Base-by-base conservation (phyloP, 1,140 invertebrate species). In the Drosophila novamexicana region DNA sequence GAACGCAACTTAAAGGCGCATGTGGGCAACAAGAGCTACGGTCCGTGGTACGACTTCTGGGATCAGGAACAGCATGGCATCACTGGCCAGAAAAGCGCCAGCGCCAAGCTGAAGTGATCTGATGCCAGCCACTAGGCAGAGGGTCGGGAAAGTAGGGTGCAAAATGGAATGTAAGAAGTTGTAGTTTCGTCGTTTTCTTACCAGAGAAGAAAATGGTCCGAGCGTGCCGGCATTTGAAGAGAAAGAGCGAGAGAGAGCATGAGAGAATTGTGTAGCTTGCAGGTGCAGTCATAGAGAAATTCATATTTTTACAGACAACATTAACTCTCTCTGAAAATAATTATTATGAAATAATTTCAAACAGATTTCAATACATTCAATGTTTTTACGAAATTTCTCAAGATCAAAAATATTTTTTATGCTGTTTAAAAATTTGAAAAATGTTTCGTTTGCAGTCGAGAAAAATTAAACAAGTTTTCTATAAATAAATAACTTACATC, bases 11-110 rank as follows among this genome's bases (percentile, higher is more conserved):
- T 79, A 2, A 78, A 81, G 58, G 65, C 76, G 50, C 64, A 86
- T 65, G 88, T 50, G 90, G 91, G 52, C 75, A 92, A 74, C 37
- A 96, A 96, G 76, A 96, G 96, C 67, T 97, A 96, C 90, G 96
- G 96, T 1, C 96, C 96, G 0, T 98, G 97, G 97, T 97, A 97
- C 82, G 96, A 97, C 92, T 94, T 97, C 42, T 97, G 96, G 96
- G 96, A 95, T 71, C 91, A 91, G 70, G 77, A 91, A 32, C 86
- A 90, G 50, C 90, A 91, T 29, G 76, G 82, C 22, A 75, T 90
- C n/a, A 42, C 78, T 12, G 77, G 73, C 8, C 82, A 82, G 39
- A 90, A 85, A 45, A 73, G 68, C 0, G 53, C 65, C 4, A 77
- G 74, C 50, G 75, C 69, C 61, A 94, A 94, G 64, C 63, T 91